These are phyloP conservation scores for Thalpophila matura DNA, from an alignment of 2,888 invertebrate species.

Conservation along the genomic window DNA sequence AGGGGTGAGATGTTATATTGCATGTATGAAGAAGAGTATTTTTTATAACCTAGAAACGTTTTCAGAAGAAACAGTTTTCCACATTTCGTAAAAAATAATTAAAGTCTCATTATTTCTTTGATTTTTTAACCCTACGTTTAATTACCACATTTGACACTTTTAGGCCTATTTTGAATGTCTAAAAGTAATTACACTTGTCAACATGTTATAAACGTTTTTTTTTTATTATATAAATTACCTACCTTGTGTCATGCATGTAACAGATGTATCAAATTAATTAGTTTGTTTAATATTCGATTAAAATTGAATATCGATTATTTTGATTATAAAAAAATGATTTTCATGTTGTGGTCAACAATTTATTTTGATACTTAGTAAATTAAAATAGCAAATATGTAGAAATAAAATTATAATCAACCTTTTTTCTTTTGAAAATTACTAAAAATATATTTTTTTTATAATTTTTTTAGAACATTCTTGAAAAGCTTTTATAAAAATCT, in stretches of 20 bases:
- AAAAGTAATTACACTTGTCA: not conserved
- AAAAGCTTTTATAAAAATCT: too few relatives aligned
- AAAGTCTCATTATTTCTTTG: too few relatives aligned
- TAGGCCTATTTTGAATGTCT: not conserved
- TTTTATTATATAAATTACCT: not conserved
- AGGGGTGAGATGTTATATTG: too few relatives aligned
- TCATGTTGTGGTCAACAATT: constrained; percentile 12
- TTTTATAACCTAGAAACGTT: too few relatives aligned
- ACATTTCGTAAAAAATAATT: too few relatives aligned
- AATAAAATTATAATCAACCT: not conserved
- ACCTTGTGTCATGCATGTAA: not conserved
- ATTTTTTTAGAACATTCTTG: too few relatives aligned
- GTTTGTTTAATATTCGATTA: constrained; percentile 14
- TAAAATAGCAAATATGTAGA: not conserved
- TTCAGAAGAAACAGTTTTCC: too few relatives aligned
- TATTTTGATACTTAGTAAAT: constrained; percentile 8
- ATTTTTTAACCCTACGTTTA: too few relatives aligned
- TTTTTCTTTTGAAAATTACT: not conserved
- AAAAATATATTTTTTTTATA: too few relatives aligned
- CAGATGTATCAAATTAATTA: constrained; percentile 19
- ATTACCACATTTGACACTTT: too few relatives aligned
- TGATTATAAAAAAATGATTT: constrained; percentile 3
- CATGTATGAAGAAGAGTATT: too few relatives aligned
- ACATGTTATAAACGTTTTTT: not conserved
- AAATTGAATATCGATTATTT: constrained; percentile 17